These are phyloP conservation scores for Augochlora pura DNA, from an alignment of 1,140 invertebrate species.

Conservation along the genomic window DNA sequence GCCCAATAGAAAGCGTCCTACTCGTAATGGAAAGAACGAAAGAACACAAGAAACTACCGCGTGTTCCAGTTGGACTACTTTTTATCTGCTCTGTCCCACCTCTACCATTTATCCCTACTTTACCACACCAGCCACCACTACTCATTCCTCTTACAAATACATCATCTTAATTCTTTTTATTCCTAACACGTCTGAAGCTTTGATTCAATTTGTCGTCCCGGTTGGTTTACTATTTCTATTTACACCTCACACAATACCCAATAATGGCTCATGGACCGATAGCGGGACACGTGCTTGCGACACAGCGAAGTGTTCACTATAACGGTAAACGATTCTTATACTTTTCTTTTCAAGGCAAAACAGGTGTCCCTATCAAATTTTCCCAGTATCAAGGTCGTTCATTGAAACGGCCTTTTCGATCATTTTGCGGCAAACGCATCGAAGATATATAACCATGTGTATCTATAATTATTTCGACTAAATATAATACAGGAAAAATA, in stretches of 20 bases:
- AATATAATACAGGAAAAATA: no score
- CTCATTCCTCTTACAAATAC: neutral
- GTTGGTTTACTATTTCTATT: neutral
- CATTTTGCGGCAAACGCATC: no score
- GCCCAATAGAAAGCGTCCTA: neutral
- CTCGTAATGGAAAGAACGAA: neutral
- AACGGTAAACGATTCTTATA: constrained; percentile 2
- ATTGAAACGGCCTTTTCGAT: neutral
- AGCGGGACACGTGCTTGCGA: neutral
- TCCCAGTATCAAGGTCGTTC: neutral
- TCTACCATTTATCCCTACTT: neutral
- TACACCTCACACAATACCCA: neutral
- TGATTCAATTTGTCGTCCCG: neutral
- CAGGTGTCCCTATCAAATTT: neutral
- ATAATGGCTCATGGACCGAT: neutral
- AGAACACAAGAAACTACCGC: constrained; percentile 35
- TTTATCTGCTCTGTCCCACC: constrained; percentile 43
- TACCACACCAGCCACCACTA: neutral
- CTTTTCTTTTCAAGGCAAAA: no score
- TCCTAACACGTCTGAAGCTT: neutral
- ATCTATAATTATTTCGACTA: no score
- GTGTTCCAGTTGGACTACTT: constrained; percentile 32
- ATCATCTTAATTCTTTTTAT: neutral
- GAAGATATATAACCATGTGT: no score
- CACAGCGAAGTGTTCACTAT: neutral